Base-by-base conservation (phyloP, 2,113 vertebrate genomes). In the Pogonocichla stellata region DNA sequence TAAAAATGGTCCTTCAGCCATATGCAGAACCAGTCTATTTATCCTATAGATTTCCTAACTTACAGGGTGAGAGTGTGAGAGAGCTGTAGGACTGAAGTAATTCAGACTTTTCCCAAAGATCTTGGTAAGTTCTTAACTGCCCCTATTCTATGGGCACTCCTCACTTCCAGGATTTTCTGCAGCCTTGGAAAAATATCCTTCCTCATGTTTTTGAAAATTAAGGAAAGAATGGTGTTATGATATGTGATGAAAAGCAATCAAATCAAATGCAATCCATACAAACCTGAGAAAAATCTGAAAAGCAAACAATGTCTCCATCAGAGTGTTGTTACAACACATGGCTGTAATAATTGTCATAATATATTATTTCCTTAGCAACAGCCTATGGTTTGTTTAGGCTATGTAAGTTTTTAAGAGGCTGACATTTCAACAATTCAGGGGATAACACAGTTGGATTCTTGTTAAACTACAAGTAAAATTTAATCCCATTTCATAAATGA, bases 321-420 rank as follows among this genome's bases (percentile, higher is more conserved):
- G 77, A 95, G 92, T 80, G 66, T 23, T 82, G 48, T 96, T 94
- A 82, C 66, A 93, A 88, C 73, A 67, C 45, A 93, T 71, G 43
- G 40, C n/a, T 92, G 77, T 53, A 75, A 19, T 69, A 89, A 95
- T 96, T 79, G 61, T 53, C 71, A 40, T 67, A 71, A n/a, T 84
- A 79, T 88, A 95, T n/a, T 84, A 77, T 92, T 97, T 91, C 90
- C 92, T 93, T 97, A 97, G 96, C 94, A 98, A 97, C 89, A 93
- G 85, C 61, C 60, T 93, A 78, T 77, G 67, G 64, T 90, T 97
- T 98, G 87, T 97, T 93, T 94, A 96, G 96, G 80, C 67, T 86
- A 61, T 91, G 70, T 77, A 95, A 75, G 94, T 97, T 94, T 94
- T 96, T 62, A 96, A 95, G 85, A 90, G 47, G 60, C 67, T 96